phyloP scores from a whole-genome alignment of 2,797 vertebrate species.

The Lepus oiostolus region DNA sequence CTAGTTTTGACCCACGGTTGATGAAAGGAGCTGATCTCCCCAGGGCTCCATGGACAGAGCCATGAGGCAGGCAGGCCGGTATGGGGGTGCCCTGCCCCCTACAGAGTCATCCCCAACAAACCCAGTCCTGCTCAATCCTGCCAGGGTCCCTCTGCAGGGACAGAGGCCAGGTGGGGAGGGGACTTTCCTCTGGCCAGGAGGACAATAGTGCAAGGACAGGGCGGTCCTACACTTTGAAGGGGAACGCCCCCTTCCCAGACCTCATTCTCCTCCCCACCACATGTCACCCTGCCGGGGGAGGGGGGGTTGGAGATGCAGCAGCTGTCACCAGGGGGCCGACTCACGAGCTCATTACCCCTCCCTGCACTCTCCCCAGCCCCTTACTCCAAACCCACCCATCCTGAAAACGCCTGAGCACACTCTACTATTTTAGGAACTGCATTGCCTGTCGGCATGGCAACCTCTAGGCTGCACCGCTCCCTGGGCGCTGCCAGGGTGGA shows the following conservation, averaged over 20 bases:
- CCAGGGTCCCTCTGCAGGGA: background rate
- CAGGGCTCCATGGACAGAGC: background rate
- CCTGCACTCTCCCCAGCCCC: constrained; percentile 41
- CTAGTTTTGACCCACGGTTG: background rate
- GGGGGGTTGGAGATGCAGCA: constrained; percentile 13
- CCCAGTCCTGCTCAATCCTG: background rate
- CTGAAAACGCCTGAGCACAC: constrained; percentile 78
- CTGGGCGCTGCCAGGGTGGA: constrained; percentile 80
- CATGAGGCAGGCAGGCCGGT: background rate
- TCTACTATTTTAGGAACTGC: constrained; percentile 88
- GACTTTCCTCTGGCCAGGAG: background rate
- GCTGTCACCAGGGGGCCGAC: constrained; percentile 68
- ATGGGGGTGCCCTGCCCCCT: no score
- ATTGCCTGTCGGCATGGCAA: constrained; percentile 89
- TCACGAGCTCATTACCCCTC: constrained; percentile 75
- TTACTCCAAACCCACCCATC: constrained; percentile 61
- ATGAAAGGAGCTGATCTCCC: no score
- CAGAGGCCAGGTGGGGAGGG: background rate
- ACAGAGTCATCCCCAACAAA: background rate
- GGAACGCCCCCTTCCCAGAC: background rate
- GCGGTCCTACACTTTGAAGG: background rate
- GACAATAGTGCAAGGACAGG: background rate
- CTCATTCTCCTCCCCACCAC: background rate
- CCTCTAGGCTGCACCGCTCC: constrained; percentile 86
- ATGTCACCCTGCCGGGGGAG: background rate